Percentiles rank a stretch among this genome's conserved stretches.
Conservation (phyloP, 2,797 vertebrate species). For the Epinephelus malabaricus region DNA sequence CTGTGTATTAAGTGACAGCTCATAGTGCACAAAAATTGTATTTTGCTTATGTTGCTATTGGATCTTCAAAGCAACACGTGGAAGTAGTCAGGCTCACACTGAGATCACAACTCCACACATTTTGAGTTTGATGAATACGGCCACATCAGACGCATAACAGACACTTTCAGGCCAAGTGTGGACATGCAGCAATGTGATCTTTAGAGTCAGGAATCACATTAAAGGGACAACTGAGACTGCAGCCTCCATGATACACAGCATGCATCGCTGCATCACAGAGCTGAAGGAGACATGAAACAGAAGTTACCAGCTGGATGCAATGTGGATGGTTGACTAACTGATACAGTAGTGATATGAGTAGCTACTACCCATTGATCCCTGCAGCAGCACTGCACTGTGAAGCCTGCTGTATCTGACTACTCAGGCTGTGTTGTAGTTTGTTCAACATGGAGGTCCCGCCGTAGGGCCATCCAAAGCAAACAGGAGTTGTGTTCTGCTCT, state of each 20-base stretch:
- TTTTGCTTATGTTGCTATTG: conserved; percentile 29
- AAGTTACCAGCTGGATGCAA: conserved; percentile 10
- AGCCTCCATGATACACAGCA: conserved; percentile 8
- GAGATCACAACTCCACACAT: conserved; percentile 40
- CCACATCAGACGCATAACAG: conserved; percentile 44
- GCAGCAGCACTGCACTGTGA: conserved; percentile 55
- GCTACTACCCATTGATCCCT: conserved; percentile 47
- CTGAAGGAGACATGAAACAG: conserved; percentile 24
- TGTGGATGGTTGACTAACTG: neutral
- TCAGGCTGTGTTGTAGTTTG: conserved; percentile 67
- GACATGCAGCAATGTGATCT: conserved; percentile 23
- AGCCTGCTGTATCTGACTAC: conserved; percentile 49
- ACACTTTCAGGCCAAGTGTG: conserved; percentile 27
- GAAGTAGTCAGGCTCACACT: conserved; percentile 28
- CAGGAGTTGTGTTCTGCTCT: conserved; percentile 73
- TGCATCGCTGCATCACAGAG: conserved; percentile 14
- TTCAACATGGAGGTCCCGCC: conserved; percentile 79
- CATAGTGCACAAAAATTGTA: neutral
- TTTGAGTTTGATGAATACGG: conserved; percentile 40
- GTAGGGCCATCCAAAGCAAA: conserved; percentile 80
- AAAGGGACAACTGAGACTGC: conserved; percentile 16
- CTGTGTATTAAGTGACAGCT: conserved; percentile 45
- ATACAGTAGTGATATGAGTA: neutral
- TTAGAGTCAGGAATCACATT: conserved; percentile 21
- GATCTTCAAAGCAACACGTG: conserved; percentile 63